Evolutionary conservation across 2,797 vertebrate genomes (phyloP).

Genomic region (Sebastes steindachneri): DNA sequence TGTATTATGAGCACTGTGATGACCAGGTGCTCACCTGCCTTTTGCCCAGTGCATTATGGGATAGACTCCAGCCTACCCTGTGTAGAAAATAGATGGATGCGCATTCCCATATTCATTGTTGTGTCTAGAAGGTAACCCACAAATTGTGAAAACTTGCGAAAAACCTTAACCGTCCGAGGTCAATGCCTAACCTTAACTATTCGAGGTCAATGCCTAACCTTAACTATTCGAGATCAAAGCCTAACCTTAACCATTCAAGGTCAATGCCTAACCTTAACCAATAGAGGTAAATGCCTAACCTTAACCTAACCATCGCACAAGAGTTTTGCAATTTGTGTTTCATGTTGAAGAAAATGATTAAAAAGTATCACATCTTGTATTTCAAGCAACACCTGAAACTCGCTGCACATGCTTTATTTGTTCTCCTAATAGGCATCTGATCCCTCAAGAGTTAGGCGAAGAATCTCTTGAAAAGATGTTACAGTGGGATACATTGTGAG

Average conservation of each 20-base stretch:
- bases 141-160: too few species aligned
- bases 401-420: slow-evolving; percentile 14
- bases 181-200: too few species aligned
- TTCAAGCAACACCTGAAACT: neutral
- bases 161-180: too few species aligned
- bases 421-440: neutral
- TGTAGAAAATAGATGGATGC: neutral
- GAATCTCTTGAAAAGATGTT: neutral
- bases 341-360: neutral
- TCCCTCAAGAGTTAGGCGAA: neutral
- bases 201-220: too few species aligned
- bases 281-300: rapidly evolving
- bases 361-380: neutral
- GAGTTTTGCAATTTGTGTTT: too few species aligned
- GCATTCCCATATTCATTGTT: neutral
- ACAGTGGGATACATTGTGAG: neutral
- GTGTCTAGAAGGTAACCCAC: too few species aligned
- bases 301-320: too few species aligned
- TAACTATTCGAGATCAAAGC: rapidly evolving
- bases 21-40: neutral
- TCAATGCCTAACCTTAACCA: too few species aligned
- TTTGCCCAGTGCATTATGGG: neutral
- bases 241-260: too few species aligned
- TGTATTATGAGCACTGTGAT: neutral
- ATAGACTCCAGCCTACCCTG: neutral